Percentiles rank a stretch among this genome's conserved stretches.
Evolutionary conservation across 2,113 vertebrate genomes (phyloP).

Genomic region (Aleadryas rufinucha): DNA sequence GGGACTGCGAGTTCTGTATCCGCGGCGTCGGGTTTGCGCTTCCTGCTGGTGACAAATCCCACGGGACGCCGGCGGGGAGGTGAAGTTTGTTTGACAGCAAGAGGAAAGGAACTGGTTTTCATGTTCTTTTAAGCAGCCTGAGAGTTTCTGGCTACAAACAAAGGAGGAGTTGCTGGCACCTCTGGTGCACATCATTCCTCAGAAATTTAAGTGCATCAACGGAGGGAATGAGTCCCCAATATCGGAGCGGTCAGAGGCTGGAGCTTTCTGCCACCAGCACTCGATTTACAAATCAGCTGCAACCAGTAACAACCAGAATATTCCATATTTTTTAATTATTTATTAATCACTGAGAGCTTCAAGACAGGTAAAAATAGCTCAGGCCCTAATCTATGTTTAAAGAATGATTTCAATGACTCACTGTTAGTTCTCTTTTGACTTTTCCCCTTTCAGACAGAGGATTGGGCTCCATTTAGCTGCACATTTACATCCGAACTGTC

Average conservation of each 20-base stretch:
- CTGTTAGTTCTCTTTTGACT: neutral
- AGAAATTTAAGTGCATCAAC: neutral
- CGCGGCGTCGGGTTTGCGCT: constrained; percentile 25
- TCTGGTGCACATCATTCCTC: constrained; percentile 12
- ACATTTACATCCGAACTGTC: neutral
- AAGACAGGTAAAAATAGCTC: neutral
- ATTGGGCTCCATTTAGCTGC: neutral
- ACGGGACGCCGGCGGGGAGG: constrained; percentile 40
- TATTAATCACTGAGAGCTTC: neutral
- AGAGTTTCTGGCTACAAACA: constrained; percentile 52
- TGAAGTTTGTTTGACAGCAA: constrained; percentile 62
- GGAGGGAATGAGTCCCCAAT: neutral
- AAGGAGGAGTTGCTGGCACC: neutral
- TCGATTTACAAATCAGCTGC: neutral
- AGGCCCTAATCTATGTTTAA: neutral
- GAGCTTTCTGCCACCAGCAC: neutral
- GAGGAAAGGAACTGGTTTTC: constrained; percentile 40
- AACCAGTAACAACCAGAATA: neutral
- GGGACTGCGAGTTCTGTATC: constrained; percentile 60
- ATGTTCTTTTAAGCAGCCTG: constrained; percentile 40
- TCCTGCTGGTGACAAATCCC: constrained; percentile 62
- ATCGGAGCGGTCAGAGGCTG: neutral
- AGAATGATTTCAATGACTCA: neutral
- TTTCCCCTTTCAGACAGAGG: neutral
- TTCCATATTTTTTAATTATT: neutral